Base-by-base conservation (phyloP, 2,888 invertebrate genomes). In the Apoderus coryli region DNA sequence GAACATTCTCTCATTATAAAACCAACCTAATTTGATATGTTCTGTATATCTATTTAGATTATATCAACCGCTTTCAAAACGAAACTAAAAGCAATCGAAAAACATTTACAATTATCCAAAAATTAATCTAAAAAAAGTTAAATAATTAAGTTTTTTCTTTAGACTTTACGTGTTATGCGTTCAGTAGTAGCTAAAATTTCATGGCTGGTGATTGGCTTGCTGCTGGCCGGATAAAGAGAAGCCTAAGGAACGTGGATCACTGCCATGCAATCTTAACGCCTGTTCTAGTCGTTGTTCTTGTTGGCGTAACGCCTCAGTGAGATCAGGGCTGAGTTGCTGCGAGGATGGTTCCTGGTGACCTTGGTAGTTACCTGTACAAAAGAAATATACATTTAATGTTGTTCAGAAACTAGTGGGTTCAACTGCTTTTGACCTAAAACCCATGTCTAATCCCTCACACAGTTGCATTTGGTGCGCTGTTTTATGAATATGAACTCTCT, bases 161-260 rank as follows among this genome's bases (percentile, higher is more conserved):
- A 19, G 19, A 19, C 19, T n/a, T 19, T 19, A 39, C 43, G 51
- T 48, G 45, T 44, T 43, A 47, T 49, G 53, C 56, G 56, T 64
- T 76, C 76, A 78, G 76, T 76, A 77, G 68, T 76, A 77, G 65
- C 67, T 75, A 63, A 76, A 76, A 62, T 76, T 76, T 80, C 79
- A 80, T 72, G 79, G 72, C 44, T 54, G 51, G 60, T 69, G 69
- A n/a, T n/a, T n/a, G 19, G 19, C 19, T n/a, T 19, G 19, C 36
- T 61, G 60, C 22, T 49, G 60, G 36, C 56, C 54, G 34, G 60
- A 52, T 34, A 80, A 57, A 45, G 79, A 74, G 53, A 84, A 82
- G 26, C 81, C 81, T 39, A 84, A 59, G 52, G 80, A 75, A 42
- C 84, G 68, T 2, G 81, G 81, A 50, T 82, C 82, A 40, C 69